These are phyloP conservation scores for Hiodon alosoides DNA, from an alignment of 2,113 vertebrate genomes.

Conservation along the genomic window DNA sequence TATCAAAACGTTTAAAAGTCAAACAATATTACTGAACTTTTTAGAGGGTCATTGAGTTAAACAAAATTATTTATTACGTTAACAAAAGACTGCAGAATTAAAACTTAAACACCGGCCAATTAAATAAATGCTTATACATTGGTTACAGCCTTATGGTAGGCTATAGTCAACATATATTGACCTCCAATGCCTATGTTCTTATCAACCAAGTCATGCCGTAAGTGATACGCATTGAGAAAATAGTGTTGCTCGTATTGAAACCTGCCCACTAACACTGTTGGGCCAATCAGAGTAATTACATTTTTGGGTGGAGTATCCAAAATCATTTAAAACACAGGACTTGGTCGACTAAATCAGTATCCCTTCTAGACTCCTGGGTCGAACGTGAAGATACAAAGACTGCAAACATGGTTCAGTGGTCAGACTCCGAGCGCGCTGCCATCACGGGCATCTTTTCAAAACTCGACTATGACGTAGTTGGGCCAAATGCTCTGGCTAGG, in stretches of 20 bases:
- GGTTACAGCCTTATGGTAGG: no score
- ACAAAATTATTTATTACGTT: no score
- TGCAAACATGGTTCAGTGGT: slow-evolving; percentile 60
- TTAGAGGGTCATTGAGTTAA: no score
- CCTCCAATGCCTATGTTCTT: not conserved
- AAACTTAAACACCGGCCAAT: no score
- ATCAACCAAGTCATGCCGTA: not conserved
- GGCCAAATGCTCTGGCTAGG: slow-evolving; percentile 57
- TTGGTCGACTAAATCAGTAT: slow-evolving; percentile 25
- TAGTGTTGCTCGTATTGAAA: not conserved
- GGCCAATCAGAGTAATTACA: slow-evolving; percentile 1
- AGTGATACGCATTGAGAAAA: not conserved
- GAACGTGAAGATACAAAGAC: slow-evolving; percentile 9
- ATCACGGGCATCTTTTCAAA: slow-evolving; percentile 48
- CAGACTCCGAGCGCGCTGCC: slow-evolving; percentile 42
- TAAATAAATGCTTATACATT: no score
- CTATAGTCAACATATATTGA: not conserved
- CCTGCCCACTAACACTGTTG: slow-evolving; percentile 3
- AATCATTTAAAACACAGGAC: slow-evolving; percentile 26
- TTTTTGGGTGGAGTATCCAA: slow-evolving; percentile 13
- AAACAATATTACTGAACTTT: no score
- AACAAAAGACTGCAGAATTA: no score
- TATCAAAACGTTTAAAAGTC: no score
- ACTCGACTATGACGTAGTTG: slow-evolving; percentile 52
- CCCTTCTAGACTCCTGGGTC: slow-evolving; percentile 26